Evolutionary conservation across 1,140 invertebrate genomes (phyloP).

Genomic region (Ooceraea biroi): DNA sequence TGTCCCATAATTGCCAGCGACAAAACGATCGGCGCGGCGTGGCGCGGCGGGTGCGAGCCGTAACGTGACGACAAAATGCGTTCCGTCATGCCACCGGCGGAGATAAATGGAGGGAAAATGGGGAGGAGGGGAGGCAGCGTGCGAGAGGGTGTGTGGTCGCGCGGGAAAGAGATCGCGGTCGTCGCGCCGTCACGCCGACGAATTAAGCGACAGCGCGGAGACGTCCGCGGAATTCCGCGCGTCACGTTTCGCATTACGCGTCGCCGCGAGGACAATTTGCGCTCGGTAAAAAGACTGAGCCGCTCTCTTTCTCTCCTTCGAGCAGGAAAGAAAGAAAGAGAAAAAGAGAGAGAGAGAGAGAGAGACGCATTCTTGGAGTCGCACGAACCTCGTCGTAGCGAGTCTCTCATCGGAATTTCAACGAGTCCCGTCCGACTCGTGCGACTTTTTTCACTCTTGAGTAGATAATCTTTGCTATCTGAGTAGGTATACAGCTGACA

Average conservation of each 20-base stretch:
- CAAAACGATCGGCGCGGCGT: slow-evolving; percentile 73
- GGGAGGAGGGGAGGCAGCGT: neutral
- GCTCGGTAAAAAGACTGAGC: neutral
- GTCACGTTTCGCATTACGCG: slow-evolving; percentile 40
- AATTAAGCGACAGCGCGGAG: slow-evolving; percentile 63
- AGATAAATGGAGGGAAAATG: slow-evolving; percentile 25
- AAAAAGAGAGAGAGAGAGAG: too few relatives aligned
- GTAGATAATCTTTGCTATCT: too few relatives aligned
- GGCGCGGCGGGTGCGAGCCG: slow-evolving; percentile 39
- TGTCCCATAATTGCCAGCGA: slow-evolving; percentile 76
- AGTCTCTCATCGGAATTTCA: too few relatives aligned
- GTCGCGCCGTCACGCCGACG: slow-evolving; percentile 52
- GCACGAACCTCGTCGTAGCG: too few relatives aligned
- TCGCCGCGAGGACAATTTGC: slow-evolving; percentile 52
- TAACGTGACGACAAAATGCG: slow-evolving; percentile 72
- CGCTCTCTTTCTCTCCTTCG: neutral
- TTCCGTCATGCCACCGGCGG: slow-evolving; percentile 55
- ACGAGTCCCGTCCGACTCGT: too few relatives aligned
- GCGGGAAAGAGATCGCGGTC: slow-evolving; percentile 28
- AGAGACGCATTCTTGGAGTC: too few relatives aligned
- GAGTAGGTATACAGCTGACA: too few relatives aligned
- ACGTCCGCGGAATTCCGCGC: slow-evolving; percentile 50
- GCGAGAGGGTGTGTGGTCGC: neutral
- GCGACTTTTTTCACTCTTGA: too few relatives aligned
- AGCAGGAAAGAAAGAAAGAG: too few relatives aligned